These are phyloP conservation scores for Sus scrofa DNA, from an alignment of 2,113 vertebrate genomes.

Conservation along the genomic window T2T-Sscrofa CM000817.6:151860501-151861000, in stretches of 20 bases:
- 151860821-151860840: constrained; percentile 89
- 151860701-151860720: constrained; percentile 94
- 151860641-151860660: constrained; percentile 97
- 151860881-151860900: constrained; percentile 17
- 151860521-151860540: constrained; percentile 90
- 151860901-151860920: constrained; percentile 56
- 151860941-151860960: constrained; percentile 60
- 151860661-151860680: constrained; percentile 95
- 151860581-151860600: constrained; percentile 89
- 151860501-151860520: constrained; percentile 89
- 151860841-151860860: constrained; percentile 76
- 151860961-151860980: constrained; percentile 73
- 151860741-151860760: constrained; percentile 96
- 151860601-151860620: constrained; percentile 93
- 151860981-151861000: constrained; percentile 63
- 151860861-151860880: constrained; percentile 60
- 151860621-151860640: constrained; percentile 94
- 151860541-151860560: constrained; percentile 92
- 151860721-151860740: constrained; percentile 95
- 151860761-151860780: constrained; percentile 92
- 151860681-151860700: constrained; percentile 96
- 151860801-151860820: constrained; percentile 87
- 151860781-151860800: constrained; percentile 89
- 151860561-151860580: constrained; percentile 88
- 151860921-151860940: constrained; percentile 57